Conservation (phyloP, 2,888 invertebrate genomes). For the Microctonus aethiopoides region DNA sequence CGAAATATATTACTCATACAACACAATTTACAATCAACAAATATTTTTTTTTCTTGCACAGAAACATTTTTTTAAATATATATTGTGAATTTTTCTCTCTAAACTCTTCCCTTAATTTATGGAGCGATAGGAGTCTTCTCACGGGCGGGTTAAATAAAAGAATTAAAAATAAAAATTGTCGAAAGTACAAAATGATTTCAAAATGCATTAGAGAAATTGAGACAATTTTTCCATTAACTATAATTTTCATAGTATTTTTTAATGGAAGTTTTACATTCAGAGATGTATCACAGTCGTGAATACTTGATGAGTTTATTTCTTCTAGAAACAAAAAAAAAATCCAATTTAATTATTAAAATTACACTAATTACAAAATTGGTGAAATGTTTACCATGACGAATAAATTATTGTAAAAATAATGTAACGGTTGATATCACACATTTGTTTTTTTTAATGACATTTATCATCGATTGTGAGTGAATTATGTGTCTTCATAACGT, state of each 20-base stretch:
- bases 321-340: neutral
- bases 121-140: neutral
- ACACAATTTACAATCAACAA: neutral
- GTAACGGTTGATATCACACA: neutral
- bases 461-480: neutral
- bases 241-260: neutral
- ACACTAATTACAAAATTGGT: neutral
- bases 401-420: neutral
- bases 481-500: neutral
- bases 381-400: neutral
- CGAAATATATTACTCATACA: neutral
- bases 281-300: neutral
- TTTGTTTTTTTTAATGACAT: neutral
- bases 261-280: neutral
- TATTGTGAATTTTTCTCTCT: neutral
- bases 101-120: neutral
- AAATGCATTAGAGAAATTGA: conserved; percentile 36
- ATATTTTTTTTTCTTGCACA: neutral
- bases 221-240: neutral
- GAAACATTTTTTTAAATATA: neutral
- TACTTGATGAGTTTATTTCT: neutral
- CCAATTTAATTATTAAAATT: neutral
- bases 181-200: conserved; percentile 45
- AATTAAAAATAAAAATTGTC: conserved; percentile 41
- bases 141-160: conserved; percentile 28